Conservation (phyloP, 2,113 vertebrate species). For the Bubo blakistoni region DNA sequence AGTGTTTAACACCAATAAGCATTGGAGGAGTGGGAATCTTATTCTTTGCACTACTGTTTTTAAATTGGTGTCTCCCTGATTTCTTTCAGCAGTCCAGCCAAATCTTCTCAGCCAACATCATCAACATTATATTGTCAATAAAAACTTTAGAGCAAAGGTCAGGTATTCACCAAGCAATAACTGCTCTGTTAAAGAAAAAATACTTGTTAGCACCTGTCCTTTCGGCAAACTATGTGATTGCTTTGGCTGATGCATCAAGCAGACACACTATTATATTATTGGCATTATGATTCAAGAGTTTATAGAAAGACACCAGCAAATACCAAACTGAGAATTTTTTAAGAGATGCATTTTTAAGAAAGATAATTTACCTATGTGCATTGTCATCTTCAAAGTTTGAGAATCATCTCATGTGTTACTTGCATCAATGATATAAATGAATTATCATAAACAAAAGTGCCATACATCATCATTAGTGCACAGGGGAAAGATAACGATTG, state of each 20-base stretch:
- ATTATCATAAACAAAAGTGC: slow-evolving; percentile 14
- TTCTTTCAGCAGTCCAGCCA: not conserved
- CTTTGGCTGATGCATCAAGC: slow-evolving; percentile 3
- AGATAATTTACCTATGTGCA: not conserved
- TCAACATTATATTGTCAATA: not conserved
- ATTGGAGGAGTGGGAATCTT: not conserved
- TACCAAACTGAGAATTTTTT: not conserved
- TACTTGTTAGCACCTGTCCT: not conserved
- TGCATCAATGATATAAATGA: not conserved
- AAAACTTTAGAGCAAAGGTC: not conserved
- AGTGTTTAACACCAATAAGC: not conserved
- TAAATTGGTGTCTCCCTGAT: not conserved
- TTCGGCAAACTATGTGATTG: not conserved
- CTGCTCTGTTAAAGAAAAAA: slow-evolving; percentile 22
- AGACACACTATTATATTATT: not conserved
- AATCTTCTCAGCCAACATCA: not conserved
- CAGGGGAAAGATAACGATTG: not conserved
- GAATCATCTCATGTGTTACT: not conserved
- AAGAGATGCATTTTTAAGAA: not conserved
- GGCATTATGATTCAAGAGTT: not conserved
- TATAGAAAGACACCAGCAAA: not conserved
- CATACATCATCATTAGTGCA: not conserved
- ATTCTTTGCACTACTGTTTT: not conserved
- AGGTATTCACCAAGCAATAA: not conserved
- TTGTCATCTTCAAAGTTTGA: not conserved